Conservation (phyloP, 2,888 invertebrate genomes). For the Lamproptera curius region DNA sequence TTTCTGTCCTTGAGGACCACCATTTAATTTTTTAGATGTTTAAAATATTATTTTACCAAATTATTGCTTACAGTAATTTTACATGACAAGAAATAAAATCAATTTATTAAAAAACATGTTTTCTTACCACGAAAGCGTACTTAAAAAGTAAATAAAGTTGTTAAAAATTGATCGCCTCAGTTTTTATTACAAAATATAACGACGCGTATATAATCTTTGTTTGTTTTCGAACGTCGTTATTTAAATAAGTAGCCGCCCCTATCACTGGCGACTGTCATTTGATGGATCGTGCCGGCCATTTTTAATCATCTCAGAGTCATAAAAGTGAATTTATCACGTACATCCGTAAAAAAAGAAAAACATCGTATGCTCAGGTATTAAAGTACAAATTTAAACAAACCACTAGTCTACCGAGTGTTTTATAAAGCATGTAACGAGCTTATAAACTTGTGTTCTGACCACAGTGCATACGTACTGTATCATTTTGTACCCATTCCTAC, state of each 20-base stretch:
- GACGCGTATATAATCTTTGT: too few species aligned
- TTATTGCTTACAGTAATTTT: too few species aligned
- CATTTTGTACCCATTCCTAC: slow-evolving; percentile 29
- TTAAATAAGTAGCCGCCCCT: slow-evolving; percentile 63
- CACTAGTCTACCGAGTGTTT: background rate
- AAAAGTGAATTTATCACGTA: slow-evolving; percentile 6
- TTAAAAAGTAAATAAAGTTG: too few species aligned
- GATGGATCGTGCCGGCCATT: slow-evolving; percentile 68
- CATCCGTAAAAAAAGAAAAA: background rate
- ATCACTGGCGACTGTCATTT: slow-evolving; percentile 58
- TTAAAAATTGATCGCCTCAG: too few species aligned
- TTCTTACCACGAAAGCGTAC: too few species aligned
- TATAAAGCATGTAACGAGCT: slow-evolving; percentile 26
- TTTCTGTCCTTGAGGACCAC: too few species aligned
- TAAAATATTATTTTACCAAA: too few species aligned
- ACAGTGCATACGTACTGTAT: slow-evolving; percentile 37
- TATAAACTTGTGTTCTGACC: slow-evolving; percentile 43
- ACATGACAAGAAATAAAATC: too few species aligned
- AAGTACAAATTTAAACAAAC: slow-evolving; percentile 7
- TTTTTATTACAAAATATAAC: too few species aligned
- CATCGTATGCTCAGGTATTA: slow-evolving; percentile 4
- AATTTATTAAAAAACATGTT: too few species aligned
- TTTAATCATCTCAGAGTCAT: slow-evolving; percentile 57
- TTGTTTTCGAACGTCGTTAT: too few species aligned
- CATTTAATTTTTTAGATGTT: too few species aligned